Evolutionary conservation across 2,797 vertebrate species (phyloP).

Genomic region (Phoxinus dragarum): DNA sequence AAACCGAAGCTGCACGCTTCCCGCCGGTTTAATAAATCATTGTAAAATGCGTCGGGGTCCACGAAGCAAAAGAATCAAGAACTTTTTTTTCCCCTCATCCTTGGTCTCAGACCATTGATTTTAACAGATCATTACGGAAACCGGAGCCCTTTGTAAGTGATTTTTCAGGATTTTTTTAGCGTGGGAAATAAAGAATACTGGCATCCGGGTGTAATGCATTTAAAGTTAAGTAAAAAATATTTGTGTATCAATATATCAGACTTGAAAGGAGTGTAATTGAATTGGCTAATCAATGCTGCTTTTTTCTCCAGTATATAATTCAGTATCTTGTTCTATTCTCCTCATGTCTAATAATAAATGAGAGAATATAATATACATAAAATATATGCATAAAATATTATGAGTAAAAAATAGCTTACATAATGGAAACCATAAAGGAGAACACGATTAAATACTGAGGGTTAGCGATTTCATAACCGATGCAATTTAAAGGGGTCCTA

Average conservation of each 20-base stretch:
- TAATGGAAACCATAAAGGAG: neutral
- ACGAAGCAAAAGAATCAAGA: slow-evolving; percentile 46
- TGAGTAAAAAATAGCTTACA: neutral
- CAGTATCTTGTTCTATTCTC: neutral
- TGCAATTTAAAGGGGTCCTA: slow-evolving; percentile 28
- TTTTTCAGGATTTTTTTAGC: slow-evolving; percentile 41
- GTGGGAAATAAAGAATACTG: slow-evolving; percentile 45
- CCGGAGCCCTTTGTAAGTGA: slow-evolving; percentile 38
- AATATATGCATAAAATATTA: slow-evolving; percentile 4
- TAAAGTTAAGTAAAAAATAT: slow-evolving; percentile 49
- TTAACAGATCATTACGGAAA: slow-evolving; percentile 47
- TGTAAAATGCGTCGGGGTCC: slow-evolving; percentile 34
- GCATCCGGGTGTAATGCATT: slow-evolving; percentile 43
- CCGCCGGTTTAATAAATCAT: slow-evolving; percentile 54
- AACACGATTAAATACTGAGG: neutral
- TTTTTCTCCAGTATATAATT: slow-evolving; percentile 39
- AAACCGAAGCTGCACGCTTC: slow-evolving; percentile 46
- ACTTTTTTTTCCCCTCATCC: slow-evolving; percentile 44
- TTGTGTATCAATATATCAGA: slow-evolving; percentile 47
- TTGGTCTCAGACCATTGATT: slow-evolving; percentile 56
- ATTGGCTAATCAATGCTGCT: slow-evolving; percentile 47
- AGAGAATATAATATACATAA: neutral
- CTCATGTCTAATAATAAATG: slow-evolving; percentile 25
- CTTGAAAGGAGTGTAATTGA: slow-evolving; percentile 50
- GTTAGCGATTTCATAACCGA: neutral